Percentiles rank a stretch among this genome's conserved stretches.
These are phyloP conservation scores for Venustaconcha ellipsiformis DNA, from an alignment of 1,140 invertebrate genomes.

Conservation along the genomic window DNA sequence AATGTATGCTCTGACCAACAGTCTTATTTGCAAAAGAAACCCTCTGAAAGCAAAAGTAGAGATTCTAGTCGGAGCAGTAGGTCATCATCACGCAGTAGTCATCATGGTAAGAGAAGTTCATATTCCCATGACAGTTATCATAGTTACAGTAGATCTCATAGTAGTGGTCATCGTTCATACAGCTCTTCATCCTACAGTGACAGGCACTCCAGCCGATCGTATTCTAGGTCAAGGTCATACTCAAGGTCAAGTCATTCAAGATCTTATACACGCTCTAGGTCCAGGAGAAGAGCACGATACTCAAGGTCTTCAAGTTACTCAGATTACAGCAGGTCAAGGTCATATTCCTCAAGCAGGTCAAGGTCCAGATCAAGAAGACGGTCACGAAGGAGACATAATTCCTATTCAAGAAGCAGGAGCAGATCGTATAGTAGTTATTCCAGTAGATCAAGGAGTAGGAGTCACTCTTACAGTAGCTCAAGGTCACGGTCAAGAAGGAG, in stretches of 20 bases:
- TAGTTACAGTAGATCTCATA: constrained; percentile 34
- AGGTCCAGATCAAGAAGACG: constrained; percentile 42
- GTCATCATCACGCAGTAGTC: constrained; percentile 28
- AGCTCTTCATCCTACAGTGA: constrained; percentile 53
- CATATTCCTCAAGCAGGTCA: constrained; percentile 44
- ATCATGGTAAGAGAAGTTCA: constrained; percentile 27
- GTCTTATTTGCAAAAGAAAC: background rate
- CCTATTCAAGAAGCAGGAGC: constrained; percentile 47
- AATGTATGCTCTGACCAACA: too few species aligned
- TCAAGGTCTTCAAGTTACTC: constrained; percentile 51
- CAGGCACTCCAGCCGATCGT: constrained; percentile 44
- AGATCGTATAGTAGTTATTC: constrained; percentile 44
- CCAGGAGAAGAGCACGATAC: constrained; percentile 28
- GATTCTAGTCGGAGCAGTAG: constrained; percentile 35
- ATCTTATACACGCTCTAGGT: constrained; percentile 44
- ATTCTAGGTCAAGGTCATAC: constrained; percentile 42
- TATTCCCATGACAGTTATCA: constrained; percentile 14
- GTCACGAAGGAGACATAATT: constrained; percentile 32
- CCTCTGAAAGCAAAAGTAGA: constrained; percentile 28
- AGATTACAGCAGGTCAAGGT: constrained; percentile 52
- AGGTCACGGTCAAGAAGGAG: constrained; percentile 25
- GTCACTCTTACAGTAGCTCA: constrained; percentile 39
- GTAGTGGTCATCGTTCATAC: constrained; percentile 49
- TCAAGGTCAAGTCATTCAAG: constrained; percentile 38
- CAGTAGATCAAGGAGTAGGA: constrained; percentile 47